Evolutionary conservation across 2,797 vertebrate species (phyloP).

Genomic region (Brotula barbata): DNA sequence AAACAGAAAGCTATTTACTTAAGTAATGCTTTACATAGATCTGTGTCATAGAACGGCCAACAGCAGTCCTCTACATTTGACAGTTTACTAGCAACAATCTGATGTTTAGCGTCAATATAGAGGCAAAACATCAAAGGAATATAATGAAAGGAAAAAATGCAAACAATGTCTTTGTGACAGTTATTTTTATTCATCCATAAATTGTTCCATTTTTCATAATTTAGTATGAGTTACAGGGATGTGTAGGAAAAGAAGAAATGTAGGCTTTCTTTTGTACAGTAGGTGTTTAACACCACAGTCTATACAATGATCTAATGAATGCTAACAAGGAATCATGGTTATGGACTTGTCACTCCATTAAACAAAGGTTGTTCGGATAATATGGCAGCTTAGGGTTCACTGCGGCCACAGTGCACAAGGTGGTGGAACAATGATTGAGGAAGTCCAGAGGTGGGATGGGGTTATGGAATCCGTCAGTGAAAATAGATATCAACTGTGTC

Average conservation of each 20-base stretch:
- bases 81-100: too few species aligned
- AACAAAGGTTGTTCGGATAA: conserved; percentile 24
- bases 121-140: too few species aligned
- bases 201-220: conserved; percentile 4
- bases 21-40: too few species aligned
- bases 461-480: too few species aligned
- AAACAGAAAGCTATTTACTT: too few species aligned
- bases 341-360: conserved; percentile 17
- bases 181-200: not conserved
- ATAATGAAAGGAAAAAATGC: conserved; percentile 30
- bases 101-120: too few species aligned
- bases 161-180: not conserved
- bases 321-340: conserved; percentile 1
- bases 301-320: not conserved
- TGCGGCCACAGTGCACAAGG: conserved; percentile 35
- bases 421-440: too few species aligned
- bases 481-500: too few species aligned
- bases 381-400: conserved; percentile 48
- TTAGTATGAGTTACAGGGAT: not conserved
- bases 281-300: not conserved
- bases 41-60: too few species aligned
- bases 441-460: too few species aligned
- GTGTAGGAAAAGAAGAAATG: conserved; percentile 1
- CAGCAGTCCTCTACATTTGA: too few species aligned
- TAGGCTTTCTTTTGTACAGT: not conserved